These are phyloP conservation scores for Pangasius sanitwongsei DNA, from an alignment of 2,797 vertebrate species.

Conservation along the genomic window DNA sequence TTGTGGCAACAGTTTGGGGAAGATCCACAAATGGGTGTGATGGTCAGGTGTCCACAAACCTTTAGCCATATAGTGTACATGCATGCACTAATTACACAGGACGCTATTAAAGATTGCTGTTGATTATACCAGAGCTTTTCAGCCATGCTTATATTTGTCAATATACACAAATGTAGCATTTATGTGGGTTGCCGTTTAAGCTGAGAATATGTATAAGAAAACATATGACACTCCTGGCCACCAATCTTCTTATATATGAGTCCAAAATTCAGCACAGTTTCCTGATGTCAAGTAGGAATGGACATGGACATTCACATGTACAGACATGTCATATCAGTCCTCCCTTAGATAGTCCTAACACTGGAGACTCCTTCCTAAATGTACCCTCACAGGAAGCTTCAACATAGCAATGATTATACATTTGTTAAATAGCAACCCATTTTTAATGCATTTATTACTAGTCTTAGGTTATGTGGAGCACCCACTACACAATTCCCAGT, in stretches of 20 bases:
- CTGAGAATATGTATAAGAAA: background rate
- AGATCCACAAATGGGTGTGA: background rate
- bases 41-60: background rate
- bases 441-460: background rate
- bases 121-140: background rate
- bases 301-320: background rate
- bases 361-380: background rate
- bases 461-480: background rate
- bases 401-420: background rate
- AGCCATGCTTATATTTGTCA: background rate
- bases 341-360: background rate
- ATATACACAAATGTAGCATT: background rate
- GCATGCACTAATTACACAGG: background rate
- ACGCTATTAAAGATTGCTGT: background rate
- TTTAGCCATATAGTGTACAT: background rate
- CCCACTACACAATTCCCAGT: background rate
- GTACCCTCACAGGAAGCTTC: background rate
- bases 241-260: background rate
- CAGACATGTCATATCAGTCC: background rate
- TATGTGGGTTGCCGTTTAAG: background rate
- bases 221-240: background rate
- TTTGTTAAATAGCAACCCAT: background rate
- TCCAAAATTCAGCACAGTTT: background rate
- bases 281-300: background rate
- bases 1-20: background rate